phyloP scores from a whole-genome alignment of 2,888 invertebrate genomes.

The Hemaris fuciformis region DNA sequence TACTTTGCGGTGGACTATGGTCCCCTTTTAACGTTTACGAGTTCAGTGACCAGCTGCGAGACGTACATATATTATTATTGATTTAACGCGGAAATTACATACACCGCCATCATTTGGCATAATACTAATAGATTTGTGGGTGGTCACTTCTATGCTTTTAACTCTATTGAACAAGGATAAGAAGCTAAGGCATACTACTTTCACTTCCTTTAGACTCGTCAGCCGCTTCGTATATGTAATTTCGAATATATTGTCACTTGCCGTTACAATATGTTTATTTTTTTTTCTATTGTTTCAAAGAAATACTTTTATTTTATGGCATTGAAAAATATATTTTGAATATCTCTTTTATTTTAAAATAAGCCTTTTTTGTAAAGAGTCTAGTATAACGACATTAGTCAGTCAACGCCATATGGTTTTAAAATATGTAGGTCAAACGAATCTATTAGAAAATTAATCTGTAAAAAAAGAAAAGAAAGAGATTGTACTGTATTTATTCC shows the following conservation, averaged over 20 bases:
- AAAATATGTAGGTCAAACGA: conserved; percentile 30
- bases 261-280: neutral
- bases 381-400: conserved; percentile 15
- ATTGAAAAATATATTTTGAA: neutral
- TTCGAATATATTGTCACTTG: neutral
- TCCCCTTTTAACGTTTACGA: neutral
- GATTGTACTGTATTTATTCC: neutral
- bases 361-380: neutral
- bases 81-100: neutral
- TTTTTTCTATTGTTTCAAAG: neutral
- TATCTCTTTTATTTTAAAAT: neutral
- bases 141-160: neutral
- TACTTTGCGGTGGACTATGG: too few species aligned
- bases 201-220: conserved; percentile 4
- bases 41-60: too few species aligned
- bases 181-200: conserved; percentile 6
- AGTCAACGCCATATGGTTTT: conserved; percentile 13
- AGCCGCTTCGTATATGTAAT: neutral
- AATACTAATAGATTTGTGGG: neutral
- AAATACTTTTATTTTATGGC: neutral
- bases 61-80: neutral
- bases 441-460: conserved; percentile 22
- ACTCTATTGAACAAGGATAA: conserved; percentile 2
- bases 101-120: too few species aligned
- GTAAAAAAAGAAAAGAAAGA: neutral